These are phyloP conservation scores for Morelia viridis DNA, from an alignment of 2,797 vertebrate genomes.

Conservation along the genomic window DNA sequence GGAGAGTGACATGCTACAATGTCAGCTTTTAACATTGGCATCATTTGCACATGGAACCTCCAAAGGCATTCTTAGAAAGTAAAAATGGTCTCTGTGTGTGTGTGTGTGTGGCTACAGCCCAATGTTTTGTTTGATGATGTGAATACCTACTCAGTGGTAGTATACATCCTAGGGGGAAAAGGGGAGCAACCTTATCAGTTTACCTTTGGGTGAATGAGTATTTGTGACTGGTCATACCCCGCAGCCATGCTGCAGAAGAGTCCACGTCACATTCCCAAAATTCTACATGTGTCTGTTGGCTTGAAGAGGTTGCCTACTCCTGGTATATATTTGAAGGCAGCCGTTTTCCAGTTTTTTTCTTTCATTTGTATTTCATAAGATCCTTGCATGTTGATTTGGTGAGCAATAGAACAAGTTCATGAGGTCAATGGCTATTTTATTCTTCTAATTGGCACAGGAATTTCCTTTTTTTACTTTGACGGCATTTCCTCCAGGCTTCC, in stretches of 20 bases:
- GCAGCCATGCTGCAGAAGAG: background rate
- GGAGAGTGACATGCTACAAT: background rate
- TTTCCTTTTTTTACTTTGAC: constrained; percentile 98
- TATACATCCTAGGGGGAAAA: background rate
- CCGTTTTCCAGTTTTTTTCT: constrained; percentile 38
- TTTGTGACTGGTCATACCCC: background rate
- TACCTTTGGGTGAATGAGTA: background rate
- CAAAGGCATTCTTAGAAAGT: background rate
- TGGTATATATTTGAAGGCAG: background rate
- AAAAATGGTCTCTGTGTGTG: background rate
- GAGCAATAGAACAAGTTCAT: background rate
- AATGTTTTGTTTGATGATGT: background rate
- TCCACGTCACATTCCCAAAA: background rate
- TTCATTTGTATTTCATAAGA: constrained; percentile 48
- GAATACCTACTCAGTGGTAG: background rate
- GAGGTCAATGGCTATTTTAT: constrained; percentile 35
- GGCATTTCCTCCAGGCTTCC: constrained; percentile 91
- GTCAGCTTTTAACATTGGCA: background rate
- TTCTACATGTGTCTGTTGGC: background rate
- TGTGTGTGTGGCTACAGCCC: background rate
- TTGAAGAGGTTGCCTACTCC: background rate
- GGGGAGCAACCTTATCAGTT: background rate
- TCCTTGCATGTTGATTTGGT: constrained; percentile 42
- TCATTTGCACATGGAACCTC: background rate
- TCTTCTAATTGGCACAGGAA: constrained; percentile 77